A percentile compares a stretch with the other conserved stretches of the same genome.
Evolutionary conservation across 2,888 invertebrate species (phyloP).

Genomic region (Dynastes tityus): DNA sequence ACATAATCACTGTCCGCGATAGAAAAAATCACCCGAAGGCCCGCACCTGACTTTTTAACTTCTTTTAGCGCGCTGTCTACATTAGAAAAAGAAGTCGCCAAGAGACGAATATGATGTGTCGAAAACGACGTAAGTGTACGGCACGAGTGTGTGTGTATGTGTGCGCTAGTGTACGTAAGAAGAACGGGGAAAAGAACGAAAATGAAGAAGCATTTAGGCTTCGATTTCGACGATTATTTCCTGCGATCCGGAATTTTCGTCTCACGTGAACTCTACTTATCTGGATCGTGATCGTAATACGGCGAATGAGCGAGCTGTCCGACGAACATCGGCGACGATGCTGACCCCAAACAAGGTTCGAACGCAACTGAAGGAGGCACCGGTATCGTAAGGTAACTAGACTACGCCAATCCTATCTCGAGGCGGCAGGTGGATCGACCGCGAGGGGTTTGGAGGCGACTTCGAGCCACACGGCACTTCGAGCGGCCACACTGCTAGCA

Average conservation of each 20-base stretch:
- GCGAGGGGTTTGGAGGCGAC: slow-evolving; percentile 55
- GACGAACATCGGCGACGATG: slow-evolving; percentile 2
- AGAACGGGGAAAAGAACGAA: not conserved
- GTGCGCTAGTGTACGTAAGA: not conserved
- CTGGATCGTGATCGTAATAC: slow-evolving; percentile 22
- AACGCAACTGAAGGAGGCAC: slow-evolving; percentile 34
- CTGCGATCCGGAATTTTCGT: slow-evolving; percentile 13
- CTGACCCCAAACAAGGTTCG: slow-evolving; percentile 29
- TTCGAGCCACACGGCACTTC: slow-evolving; percentile 13
- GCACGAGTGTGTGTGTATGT: not conserved
- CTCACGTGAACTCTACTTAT: slow-evolving; percentile 34
- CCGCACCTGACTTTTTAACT: slow-evolving; percentile 40
- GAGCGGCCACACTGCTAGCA: not conserved
- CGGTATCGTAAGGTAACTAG: slow-evolving; percentile 56
- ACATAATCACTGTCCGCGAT: slow-evolving; percentile 35
- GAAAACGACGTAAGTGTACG: not conserved
- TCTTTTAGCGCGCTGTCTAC: slow-evolving; percentile 31
- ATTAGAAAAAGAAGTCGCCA: slow-evolving; percentile 24
- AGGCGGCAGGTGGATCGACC: slow-evolving; percentile 66
- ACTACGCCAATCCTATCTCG: slow-evolving; percentile 65
- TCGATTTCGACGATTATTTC: slow-evolving; percentile 6
- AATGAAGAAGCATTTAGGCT: not conserved
- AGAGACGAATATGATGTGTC: slow-evolving; percentile 25
- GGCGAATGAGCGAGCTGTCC: not conserved
- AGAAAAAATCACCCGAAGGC: slow-evolving; percentile 34